Conservation (phyloP, 2,888 invertebrate genomes). For the Auanema sp. region DNA sequence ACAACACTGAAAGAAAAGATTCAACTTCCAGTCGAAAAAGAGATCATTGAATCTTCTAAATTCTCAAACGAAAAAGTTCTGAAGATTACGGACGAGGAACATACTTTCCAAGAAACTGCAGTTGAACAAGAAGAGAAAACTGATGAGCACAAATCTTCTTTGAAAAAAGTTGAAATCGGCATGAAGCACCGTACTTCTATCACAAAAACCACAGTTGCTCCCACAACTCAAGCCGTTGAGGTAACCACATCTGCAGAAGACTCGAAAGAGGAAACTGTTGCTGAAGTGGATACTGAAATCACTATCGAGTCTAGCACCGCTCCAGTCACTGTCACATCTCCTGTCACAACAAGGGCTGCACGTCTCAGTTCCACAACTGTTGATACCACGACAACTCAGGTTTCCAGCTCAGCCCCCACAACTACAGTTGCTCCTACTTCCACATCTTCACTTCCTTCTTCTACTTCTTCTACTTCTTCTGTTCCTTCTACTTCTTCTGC, state of each 20-base stretch:
- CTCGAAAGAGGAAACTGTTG: no score
- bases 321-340: constrained; percentile 6
- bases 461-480: neutral
- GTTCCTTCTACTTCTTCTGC: constrained; percentile 15
- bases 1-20: constrained; percentile 7
- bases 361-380: constrained; percentile 19
- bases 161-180: no score
- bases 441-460: constrained; percentile 6
- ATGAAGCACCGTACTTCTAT: neutral
- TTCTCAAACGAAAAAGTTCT: constrained; percentile 17
- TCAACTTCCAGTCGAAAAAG: constrained; percentile 9
- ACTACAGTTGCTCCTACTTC: constrained; percentile 4
- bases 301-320: neutral
- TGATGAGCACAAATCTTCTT: neutral
- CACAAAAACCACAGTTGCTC: constrained; percentile 5
- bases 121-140: constrained; percentile 5
- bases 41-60: constrained; percentile 20
- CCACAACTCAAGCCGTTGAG: neutral
- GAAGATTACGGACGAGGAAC: constrained; percentile 14
- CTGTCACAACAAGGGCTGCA: constrained; percentile 18
- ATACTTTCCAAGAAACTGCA: constrained; percentile 16
- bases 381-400: constrained; percentile 19
- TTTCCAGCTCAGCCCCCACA: constrained; percentile 8
- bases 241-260: constrained; percentile 6
- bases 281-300: neutral